These are phyloP conservation scores for Hyposmocoma kahamanoa DNA, from an alignment of 1,140 invertebrate species.

Conservation along the genomic window DNA sequence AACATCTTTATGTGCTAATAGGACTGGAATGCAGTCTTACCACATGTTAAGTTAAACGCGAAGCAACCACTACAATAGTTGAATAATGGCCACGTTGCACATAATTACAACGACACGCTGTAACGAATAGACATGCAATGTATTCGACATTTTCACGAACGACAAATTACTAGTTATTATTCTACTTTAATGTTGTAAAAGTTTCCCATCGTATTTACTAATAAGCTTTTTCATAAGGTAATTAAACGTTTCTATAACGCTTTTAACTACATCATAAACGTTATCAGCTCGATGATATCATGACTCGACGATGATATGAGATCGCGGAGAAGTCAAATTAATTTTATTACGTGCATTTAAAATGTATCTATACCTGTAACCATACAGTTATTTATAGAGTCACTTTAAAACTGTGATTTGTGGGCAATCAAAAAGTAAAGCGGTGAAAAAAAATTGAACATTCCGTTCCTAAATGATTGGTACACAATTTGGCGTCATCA, in stretches of 20 bases:
- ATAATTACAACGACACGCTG: constrained; percentile 2
- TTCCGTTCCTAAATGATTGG: too few relatives aligned
- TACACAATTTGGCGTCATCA: too few relatives aligned
- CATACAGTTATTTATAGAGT: neutral
- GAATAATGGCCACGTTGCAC: neutral
- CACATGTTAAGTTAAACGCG: constrained; percentile 17
- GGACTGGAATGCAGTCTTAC: constrained; percentile 27
- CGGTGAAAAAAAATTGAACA: constrained; percentile 8
- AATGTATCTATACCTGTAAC: neutral
- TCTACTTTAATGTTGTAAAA: neutral
- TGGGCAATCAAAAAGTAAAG: neutral
- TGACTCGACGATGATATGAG: too few relatives aligned
- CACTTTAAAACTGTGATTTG: constrained; percentile 1
- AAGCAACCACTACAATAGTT: constrained; percentile 3
- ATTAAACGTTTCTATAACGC: neutral
- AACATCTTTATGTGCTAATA: constrained; percentile 14
- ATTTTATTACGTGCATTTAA: neutral
- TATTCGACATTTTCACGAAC: neutral
- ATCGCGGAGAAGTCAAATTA: neutral
- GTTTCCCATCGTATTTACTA: neutral
- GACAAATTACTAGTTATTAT: neutral
- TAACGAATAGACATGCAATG: neutral
- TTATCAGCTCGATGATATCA: neutral
- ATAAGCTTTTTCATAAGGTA: neutral
- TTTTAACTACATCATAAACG: neutral